phyloP scores from a whole-genome alignment of 1,140 invertebrate genomes.

The Rhizoglyphus robini region DNA sequence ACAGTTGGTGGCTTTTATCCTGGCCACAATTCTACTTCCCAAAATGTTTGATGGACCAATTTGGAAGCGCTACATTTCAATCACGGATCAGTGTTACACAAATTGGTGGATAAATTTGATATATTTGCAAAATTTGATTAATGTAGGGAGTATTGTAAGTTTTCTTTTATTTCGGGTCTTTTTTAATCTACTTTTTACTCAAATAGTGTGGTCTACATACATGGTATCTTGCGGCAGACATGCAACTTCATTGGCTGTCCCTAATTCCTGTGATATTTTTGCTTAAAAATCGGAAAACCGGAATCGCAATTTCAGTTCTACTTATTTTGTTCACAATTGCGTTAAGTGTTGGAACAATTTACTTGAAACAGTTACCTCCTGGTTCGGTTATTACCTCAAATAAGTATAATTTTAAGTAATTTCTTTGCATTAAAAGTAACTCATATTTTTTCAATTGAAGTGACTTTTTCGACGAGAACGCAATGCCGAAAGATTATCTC shows the following conservation, averaged over 20 bases:
- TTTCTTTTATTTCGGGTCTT: too few relatives aligned
- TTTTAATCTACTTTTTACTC: too few relatives aligned
- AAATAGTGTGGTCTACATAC: slow-evolving; percentile 14
- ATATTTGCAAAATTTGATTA: slow-evolving; percentile 23
- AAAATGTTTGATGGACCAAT: slow-evolving; percentile 21
- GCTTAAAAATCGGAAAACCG: background rate
- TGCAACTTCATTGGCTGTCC: slow-evolving; percentile 16
- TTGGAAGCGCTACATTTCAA: slow-evolving; percentile 20
- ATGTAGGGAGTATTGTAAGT: slow-evolving; percentile 18
- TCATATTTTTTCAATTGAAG: background rate
- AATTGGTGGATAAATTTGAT: slow-evolving; percentile 28
- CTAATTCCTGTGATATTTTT: background rate
- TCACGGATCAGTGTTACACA: slow-evolving; percentile 22
- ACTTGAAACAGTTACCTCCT: background rate
- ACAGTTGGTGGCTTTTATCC: slow-evolving; percentile 21
- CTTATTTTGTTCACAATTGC: background rate
- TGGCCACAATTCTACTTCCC: slow-evolving; percentile 18
- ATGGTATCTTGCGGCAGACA: slow-evolving; percentile 14
- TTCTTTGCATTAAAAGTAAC: too few relatives aligned
- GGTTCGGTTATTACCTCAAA: background rate
- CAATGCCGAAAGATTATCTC: background rate
- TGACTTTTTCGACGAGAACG: background rate
- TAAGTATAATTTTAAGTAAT: background rate
- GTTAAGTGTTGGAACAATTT: background rate
- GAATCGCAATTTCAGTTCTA: background rate